Conservation (phyloP, 2,888 invertebrate species). For the Plebejus anna region DNA sequence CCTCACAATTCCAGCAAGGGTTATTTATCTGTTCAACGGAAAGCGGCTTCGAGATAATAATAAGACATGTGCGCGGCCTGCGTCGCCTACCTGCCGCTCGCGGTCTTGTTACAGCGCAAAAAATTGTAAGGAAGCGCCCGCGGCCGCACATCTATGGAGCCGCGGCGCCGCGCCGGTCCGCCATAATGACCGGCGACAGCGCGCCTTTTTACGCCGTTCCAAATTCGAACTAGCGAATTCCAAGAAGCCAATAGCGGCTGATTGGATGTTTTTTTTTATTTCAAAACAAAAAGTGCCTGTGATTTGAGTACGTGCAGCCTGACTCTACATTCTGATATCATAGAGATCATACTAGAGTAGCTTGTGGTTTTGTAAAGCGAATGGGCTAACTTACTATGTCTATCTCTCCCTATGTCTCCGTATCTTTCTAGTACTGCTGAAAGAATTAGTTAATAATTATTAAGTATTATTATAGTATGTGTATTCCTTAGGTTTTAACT, state of each 20-base stretch:
- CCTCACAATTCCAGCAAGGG: neutral
- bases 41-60: neutral
- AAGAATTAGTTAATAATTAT: too few relatives aligned
- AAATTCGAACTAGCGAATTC: constrained; percentile 5
- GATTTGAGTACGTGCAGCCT: neutral
- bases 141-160: constrained; percentile 69
- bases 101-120: constrained; percentile 70
- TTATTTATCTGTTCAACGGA: constrained; percentile 12
- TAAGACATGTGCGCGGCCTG: constrained; percentile 30
- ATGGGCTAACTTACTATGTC: too few relatives aligned
- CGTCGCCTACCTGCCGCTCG: constrained; percentile 55
- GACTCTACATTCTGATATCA: too few relatives aligned
- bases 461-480: too few relatives aligned
- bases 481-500: too few relatives aligned
- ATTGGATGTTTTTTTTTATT: constrained; percentile 6
- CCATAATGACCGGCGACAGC: constrained; percentile 34
- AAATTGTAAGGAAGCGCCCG: constrained; percentile 63
- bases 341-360: too few relatives aligned
- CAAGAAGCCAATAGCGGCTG: neutral
- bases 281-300: neutral
- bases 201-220: constrained; percentile 36
- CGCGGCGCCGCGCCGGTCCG: constrained; percentile 60
- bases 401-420: too few relatives aligned
- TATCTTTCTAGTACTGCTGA: too few relatives aligned
- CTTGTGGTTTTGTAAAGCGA: too few relatives aligned